A percentile compares a stretch with the other conserved stretches of the same genome.
Evolutionary conservation across 2,888 invertebrate genomes (phyloP).

Genomic region (Drosophila ustulata): DNA sequence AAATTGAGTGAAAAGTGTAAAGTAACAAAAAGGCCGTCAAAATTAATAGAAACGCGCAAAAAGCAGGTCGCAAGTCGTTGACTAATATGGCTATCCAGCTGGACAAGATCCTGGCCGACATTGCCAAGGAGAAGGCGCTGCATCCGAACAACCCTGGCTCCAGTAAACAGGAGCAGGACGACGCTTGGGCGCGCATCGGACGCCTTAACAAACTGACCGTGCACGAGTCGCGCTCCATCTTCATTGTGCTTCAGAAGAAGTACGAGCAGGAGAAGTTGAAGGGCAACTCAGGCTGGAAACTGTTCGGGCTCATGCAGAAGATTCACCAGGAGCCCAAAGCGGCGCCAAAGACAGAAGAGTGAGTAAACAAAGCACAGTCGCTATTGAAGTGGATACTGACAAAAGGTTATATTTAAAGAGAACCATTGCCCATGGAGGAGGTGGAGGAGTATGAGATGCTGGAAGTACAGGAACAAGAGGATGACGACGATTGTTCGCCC

Average conservation of each 20-base stretch:
- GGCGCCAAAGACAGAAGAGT: slow-evolving; percentile 70
- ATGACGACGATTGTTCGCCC: slow-evolving; percentile 64
- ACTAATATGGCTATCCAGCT: slow-evolving; percentile 83
- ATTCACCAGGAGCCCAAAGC: slow-evolving; percentile 74
- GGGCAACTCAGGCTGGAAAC: slow-evolving; percentile 82
- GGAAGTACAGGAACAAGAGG: slow-evolving; percentile 84
- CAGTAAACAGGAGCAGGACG: slow-evolving; percentile 81
- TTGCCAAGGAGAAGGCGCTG: slow-evolving; percentile 81
- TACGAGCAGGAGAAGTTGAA: slow-evolving; percentile 83
- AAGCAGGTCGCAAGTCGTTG: slow-evolving; percentile 56
- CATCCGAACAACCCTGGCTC: slow-evolving; percentile 81
- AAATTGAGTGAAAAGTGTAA: slow-evolving; percentile 39
- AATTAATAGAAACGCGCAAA: slow-evolving; percentile 62
- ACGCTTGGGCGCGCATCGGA: slow-evolving; percentile 83
- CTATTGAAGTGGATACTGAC: neutral
- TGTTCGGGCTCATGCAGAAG: slow-evolving; percentile 82
- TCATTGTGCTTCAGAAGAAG: slow-evolving; percentile 84
- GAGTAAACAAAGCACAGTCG: slow-evolving; percentile 46
- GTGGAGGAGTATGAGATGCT: slow-evolving; percentile 84
- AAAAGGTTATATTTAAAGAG: slow-evolving; percentile 48
- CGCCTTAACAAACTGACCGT: slow-evolving; percentile 83
- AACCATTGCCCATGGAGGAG: slow-evolving; percentile 73
- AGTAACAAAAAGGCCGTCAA: slow-evolving; percentile 55
- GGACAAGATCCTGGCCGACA: slow-evolving; percentile 83
- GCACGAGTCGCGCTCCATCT: slow-evolving; percentile 84